phyloP scores from a whole-genome alignment of 1,140 invertebrate genomes.

The Hesperophylax magnus region DNA sequence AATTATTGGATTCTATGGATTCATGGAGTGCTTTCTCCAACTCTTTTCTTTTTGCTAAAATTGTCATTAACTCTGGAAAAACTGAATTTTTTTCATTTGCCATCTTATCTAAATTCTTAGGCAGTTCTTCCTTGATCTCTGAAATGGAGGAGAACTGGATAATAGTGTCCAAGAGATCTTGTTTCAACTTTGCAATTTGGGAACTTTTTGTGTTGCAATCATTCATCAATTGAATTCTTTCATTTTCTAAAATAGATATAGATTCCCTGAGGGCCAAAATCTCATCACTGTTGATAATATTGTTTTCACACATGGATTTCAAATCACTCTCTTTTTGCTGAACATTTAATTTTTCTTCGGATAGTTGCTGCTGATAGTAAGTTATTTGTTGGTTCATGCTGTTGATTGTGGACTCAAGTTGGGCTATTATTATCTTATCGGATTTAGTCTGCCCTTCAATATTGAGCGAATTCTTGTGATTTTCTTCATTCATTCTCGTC shows the following conservation, averaged over 20 bases:
- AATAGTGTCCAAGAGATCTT: neutral
- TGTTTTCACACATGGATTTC: constrained; percentile 8
- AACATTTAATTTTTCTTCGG: neutral
- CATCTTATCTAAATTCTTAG: constrained; percentile 28
- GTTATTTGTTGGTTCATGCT: neutral
- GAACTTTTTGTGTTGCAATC: neutral
- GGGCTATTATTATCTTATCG: neutral
- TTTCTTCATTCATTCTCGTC: neutral
- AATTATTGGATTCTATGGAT: neutral
- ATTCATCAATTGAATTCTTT: neutral
- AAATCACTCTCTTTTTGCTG: constrained; percentile 13
- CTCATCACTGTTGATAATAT: neutral
- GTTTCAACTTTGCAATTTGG: constrained; percentile 6
- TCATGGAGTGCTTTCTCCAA: neutral
- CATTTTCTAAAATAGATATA: neutral
- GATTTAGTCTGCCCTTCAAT: neutral
- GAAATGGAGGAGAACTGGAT: constrained; percentile 10
- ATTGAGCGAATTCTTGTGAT: neutral
- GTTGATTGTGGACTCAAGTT: neutral
- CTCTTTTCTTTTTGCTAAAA: constrained; percentile 20
- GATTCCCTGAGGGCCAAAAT: neutral
- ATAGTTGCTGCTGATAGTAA: constrained; percentile 1
- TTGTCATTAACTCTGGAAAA: constrained; percentile 15
- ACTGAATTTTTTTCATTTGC: neutral
- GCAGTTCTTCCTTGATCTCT: constrained; percentile 32